These are phyloP conservation scores for Melipona bicolor DNA, from an alignment of 2,888 invertebrate genomes.

Conservation along the genomic window DNA sequence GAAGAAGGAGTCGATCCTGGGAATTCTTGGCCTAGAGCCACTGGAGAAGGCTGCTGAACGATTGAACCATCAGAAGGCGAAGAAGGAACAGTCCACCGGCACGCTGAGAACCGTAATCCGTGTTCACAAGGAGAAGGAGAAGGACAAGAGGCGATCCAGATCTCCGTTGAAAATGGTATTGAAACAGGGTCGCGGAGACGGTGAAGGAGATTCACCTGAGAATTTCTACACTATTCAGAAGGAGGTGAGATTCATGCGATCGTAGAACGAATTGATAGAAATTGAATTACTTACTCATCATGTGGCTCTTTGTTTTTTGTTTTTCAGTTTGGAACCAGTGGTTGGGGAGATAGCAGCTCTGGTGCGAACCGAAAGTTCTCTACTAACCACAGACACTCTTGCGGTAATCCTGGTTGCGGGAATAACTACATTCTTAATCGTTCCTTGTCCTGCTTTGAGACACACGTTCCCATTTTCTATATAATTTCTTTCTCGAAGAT, in stretches of 20 bases:
- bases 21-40: slow-evolving; percentile 90
- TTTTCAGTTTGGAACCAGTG: slow-evolving; percentile 83
- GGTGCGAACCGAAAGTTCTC: slow-evolving; percentile 84
- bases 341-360: slow-evolving; percentile 84
- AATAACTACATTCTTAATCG: slow-evolving; percentile 83
- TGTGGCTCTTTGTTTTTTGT: slow-evolving; percentile 54
- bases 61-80: slow-evolving; percentile 85
- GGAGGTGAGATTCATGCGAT: slow-evolving; percentile 84
- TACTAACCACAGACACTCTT: slow-evolving; percentile 84
- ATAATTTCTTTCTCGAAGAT: slow-evolving; percentile 18
- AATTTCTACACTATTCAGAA: slow-evolving; percentile 90
- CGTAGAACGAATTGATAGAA: not conserved
- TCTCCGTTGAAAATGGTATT: slow-evolving; percentile 92
- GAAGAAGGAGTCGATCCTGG: slow-evolving; percentile 90
- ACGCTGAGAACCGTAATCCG: slow-evolving; percentile 94
- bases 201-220: slow-evolving; percentile 84
- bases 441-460: slow-evolving; percentile 72
- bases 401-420: slow-evolving; percentile 85
- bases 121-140: slow-evolving; percentile 85
- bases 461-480: slow-evolving; percentile 33
- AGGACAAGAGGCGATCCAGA: slow-evolving; percentile 88
- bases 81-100: slow-evolving; percentile 88
- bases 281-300: slow-evolving; percentile 26
- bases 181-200: slow-evolving; percentile 86
- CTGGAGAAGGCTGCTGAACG: slow-evolving; percentile 88